Base-by-base conservation (phyloP, 2,888 invertebrate genomes). In the Chymomyza caudatula region DNA sequence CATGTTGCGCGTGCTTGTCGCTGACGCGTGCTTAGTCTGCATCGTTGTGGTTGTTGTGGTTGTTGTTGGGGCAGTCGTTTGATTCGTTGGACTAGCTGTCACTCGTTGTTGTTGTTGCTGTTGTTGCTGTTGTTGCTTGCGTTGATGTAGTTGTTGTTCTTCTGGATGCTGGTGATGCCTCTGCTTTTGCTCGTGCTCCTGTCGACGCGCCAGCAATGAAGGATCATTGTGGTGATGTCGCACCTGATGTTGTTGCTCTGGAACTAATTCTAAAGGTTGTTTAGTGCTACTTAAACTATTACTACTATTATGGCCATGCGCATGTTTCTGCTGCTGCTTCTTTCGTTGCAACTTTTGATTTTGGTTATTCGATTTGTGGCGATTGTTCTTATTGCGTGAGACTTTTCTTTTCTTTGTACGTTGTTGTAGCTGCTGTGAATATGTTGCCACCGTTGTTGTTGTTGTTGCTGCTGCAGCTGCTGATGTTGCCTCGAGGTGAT, bases 221-320 rank as follows among this genome's bases (percentile, higher is more conserved):
- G 88, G 87, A 86, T 89, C 87, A 83, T 89, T 87, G 73, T 89
- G 89, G 86, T 89, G 89, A 85, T 89, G 89, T 67, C 89, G 86
- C 76, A 89, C 87, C 76, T 84, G 86, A 87, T 89, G 89, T 63
- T 87, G 88, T 59, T 78, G 73, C 60, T 76, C 68, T 60, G 69
- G 72, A 61, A 67, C 78, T 79, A 77, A 71, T 71, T 68, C 76
- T 83, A 80, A 77, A 74, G 72, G 77, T 74, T 76, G 76, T 66
- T 73, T 87, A 87, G 77, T 85, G 85, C 87, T 88, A 88, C 85
- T 88, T 88, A 88, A 76, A 85, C 83, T 87, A 88, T 66, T 78
- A 81, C 77, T 81, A 84, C 81, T 82, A 82, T 81, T 82, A 82
- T 82, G 81, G 81, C 81, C 84, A 82, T 81, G 78, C 81, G 72